These are phyloP conservation scores for Kradibia gibbosae DNA, from an alignment of 1,140 invertebrate genomes.

Conservation along the genomic window DNA sequence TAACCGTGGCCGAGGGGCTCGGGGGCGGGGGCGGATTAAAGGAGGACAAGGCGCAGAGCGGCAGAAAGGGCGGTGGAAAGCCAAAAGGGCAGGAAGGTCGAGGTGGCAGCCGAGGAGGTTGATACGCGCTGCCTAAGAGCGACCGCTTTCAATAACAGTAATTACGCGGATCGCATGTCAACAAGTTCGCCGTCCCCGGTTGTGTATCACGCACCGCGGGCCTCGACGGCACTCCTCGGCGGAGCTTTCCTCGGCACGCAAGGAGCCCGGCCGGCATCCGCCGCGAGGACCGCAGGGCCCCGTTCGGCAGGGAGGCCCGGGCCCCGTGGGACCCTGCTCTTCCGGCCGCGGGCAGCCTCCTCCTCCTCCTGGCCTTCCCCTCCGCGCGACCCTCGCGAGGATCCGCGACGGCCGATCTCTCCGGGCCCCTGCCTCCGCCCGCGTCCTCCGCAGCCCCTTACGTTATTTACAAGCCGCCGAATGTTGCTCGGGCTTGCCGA, in stretches of 20 bases:
- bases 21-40: too few species aligned
- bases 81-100: background rate
- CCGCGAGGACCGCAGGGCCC: background rate
- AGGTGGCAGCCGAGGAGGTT: background rate
- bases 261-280: background rate
- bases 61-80: background rate
- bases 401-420: too few species aligned
- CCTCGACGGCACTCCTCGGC: background rate
- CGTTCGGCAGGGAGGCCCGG: background rate
- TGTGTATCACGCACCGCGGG: background rate
- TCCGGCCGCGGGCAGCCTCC: background rate
- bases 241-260: constrained; percentile 32
- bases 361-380: background rate
- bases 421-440: too few species aligned
- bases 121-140: background rate
- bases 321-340: background rate
- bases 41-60: background rate
- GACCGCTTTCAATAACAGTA: constrained; percentile 39
- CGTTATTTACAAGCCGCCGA: too few species aligned
- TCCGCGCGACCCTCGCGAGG: too few species aligned
- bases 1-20: too few species aligned
- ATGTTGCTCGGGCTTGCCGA: too few species aligned
- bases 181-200: constrained; percentile 35
- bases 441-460: too few species aligned
- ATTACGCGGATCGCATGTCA: constrained; percentile 50